Evolutionary conservation across 2,888 invertebrate genomes (phyloP), one percentile per base, ranked within the genome.

Genomic region (Stenodema calcarata): DNA sequence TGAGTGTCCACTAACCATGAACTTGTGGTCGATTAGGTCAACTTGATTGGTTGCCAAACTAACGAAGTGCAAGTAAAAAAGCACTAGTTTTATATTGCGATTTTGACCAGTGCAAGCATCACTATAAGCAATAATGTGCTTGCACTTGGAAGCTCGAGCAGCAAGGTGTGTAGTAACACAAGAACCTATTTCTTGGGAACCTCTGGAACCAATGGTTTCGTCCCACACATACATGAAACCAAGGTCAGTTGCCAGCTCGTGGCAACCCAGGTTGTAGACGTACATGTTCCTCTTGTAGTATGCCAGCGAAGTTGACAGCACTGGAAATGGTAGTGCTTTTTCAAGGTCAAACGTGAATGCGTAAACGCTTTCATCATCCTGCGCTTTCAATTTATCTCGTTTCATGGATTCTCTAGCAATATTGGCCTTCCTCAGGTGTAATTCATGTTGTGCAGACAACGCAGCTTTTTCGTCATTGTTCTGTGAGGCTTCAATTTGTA

Each of bases 211-310:
- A 14, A 75, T 80, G 16, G 89, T 89, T 89, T 90, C 90, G 87
- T 90, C 89, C 90, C 90, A 90, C 73, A 88, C 88, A 87, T 90
- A 89, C 89, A 90, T 90, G 69, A 89, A 88, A 84, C 88, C 89
- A 87, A 88, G 88, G 87, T 89, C 84, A 73, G 89, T 87, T 87
- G 89, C 89, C 88, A 90, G 89, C 89, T 88, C 89, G 87, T 90
- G 90, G 76, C 90, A 81, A 81, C 90, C 89, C 85, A 89, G 89
- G 80, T 90, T 90, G 84, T 88, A 89, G 27, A 89, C 3, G 69
- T 89, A 90, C 89, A 89, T 89, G 86, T 90, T 90, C 78, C 89
- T 85, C 88, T 90, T 90, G 85, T 90, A 90, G 89, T 90, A 90
- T 2, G 90, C 90, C 7, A 79, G 3, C 0, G 79, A 79, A 2